Conservation (phyloP, 2,888 invertebrate species). For the Cephus nigrinus region DNA sequence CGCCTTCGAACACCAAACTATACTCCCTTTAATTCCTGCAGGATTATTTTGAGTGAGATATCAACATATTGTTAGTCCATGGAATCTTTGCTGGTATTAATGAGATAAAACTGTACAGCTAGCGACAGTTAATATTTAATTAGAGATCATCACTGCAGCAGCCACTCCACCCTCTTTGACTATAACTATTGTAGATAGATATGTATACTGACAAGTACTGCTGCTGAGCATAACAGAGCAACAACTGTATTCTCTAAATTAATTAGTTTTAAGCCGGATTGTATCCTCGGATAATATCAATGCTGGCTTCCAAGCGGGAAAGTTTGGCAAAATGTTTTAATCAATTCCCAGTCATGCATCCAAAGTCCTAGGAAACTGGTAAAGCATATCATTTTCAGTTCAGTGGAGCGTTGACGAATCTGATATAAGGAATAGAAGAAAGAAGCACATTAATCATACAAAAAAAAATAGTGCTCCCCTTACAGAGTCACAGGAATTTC, state of each 20-base stretch:
- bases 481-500: no score
- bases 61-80: neutral
- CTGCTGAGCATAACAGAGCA: neutral
- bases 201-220: neutral
- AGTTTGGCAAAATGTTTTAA: neutral
- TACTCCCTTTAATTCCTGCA: neutral
- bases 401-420: neutral
- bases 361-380: neutral
- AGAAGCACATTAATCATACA: neutral
- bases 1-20: neutral
- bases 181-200: no score
- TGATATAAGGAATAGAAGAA: neutral
- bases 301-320: slow-evolving; percentile 31
- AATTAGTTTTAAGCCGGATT: slow-evolving; percentile 40
- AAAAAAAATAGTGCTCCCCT: neutral
- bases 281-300: slow-evolving; percentile 26
- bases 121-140: neutral
- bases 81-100: neutral
- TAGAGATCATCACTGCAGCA: neutral
- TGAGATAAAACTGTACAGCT: neutral
- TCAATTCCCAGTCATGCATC: neutral
- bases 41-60: neutral
- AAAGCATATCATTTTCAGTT: neutral
- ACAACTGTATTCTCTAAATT: slow-evolving; percentile 18
- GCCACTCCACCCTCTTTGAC: neutral